A percentile compares a stretch with the other conserved stretches of the same genome.
Evolutionary conservation across 2,888 invertebrate species (phyloP).

Genomic region (Lissocephala sabroskyi): DNA sequence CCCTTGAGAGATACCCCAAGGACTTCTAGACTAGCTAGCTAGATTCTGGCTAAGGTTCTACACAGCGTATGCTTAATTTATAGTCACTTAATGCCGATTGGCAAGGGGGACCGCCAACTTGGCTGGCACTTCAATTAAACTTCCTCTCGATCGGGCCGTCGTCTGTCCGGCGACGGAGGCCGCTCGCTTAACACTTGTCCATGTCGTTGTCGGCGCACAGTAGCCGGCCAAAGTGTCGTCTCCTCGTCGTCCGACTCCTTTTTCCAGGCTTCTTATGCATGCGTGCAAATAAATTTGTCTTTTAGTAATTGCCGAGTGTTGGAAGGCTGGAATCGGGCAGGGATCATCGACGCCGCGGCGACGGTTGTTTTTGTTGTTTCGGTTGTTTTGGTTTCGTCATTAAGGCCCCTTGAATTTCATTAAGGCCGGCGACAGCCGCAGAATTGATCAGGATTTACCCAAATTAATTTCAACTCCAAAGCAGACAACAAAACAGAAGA

Average conservation of each 20-base stretch:
- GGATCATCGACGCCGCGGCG: not conserved
- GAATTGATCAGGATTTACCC: no score
- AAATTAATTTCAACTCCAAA: no score
- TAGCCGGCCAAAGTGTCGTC: conserved; percentile 10
- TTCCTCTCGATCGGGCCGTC: not conserved
- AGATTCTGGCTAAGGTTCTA: no score
- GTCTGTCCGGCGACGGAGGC: not conserved
- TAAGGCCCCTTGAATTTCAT: conserved; percentile 64
- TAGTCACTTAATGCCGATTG: conserved; percentile 67
- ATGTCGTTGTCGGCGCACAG: conserved; percentile 41
- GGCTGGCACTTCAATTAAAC: conserved; percentile 53
- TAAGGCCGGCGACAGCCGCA: no score
- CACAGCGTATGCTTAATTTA: conserved; percentile 64
- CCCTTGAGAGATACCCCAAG: not conserved
- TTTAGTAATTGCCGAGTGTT: conserved; percentile 67
- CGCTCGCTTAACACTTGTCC: conserved; percentile 65
- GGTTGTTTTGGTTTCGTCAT: conserved; percentile 34
- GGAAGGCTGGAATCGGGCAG: conserved; percentile 3
- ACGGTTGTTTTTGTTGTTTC: not conserved
- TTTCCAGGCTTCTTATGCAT: conserved; percentile 48
- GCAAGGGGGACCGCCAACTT: conserved; percentile 41
- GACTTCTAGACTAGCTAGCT: not conserved
- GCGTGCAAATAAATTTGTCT: conserved; percentile 71
- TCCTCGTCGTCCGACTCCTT: not conserved
- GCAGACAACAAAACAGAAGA: no score